Evolutionary conservation across 2,888 invertebrate genomes (phyloP).

Genomic region (Plagiodera versicolora): DNA sequence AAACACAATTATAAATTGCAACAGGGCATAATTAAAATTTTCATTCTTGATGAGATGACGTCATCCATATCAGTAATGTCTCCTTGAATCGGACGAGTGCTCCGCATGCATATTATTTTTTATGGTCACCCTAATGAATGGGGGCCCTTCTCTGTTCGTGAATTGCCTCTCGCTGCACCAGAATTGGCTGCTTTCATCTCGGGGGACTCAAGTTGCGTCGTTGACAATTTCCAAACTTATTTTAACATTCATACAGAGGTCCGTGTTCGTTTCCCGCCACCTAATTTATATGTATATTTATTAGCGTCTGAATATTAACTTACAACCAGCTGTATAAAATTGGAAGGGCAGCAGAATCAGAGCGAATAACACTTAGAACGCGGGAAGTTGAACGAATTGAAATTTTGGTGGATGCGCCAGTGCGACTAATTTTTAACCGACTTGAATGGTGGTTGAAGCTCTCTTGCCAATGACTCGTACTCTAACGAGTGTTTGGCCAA

Average conservation of each 20-base stretch:
- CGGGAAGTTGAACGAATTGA: no score
- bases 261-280: slow-evolving; percentile 46
- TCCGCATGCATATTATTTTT: slow-evolving; percentile 37
- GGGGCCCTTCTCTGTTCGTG: slow-evolving; percentile 47
- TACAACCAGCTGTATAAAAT: slow-evolving; percentile 18
- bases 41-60: no score
- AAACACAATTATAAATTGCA: no score
- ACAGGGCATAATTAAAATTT: no score
- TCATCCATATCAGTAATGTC: no score
- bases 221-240: slow-evolving; percentile 61
- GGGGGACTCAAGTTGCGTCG: slow-evolving; percentile 56
- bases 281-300: slow-evolving; percentile 58
- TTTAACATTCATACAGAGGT: slow-evolving; percentile 60
- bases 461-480: background rate
- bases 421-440: no score
- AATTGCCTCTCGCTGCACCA: slow-evolving; percentile 48
- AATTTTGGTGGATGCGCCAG: no score
- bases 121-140: slow-evolving; percentile 53
- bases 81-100: background rate
- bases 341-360: background rate
- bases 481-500: slow-evolving; percentile 17
- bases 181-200: slow-evolving; percentile 50
- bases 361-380: no score
- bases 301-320: slow-evolving; percentile 48
- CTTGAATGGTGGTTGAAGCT: background rate